Evolutionary conservation across 2,888 invertebrate genomes (phyloP).

Genomic region (Lasioglossum calceatum): DNA sequence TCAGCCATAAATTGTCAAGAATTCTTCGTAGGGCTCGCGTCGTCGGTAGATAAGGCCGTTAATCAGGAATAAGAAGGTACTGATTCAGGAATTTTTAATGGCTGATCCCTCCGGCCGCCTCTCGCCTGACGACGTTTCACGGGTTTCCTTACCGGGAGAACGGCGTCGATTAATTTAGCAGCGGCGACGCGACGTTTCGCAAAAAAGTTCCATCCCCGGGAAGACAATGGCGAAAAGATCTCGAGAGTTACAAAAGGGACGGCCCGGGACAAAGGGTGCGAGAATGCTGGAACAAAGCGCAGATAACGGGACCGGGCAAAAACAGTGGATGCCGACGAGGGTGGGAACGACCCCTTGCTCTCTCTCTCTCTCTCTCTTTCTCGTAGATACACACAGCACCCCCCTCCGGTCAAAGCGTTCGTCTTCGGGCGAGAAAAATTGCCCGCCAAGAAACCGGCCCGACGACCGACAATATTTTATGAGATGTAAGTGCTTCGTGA

Average conservation of each 20-base stretch:
- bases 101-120: slow-evolving; percentile 54
- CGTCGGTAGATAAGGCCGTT: slow-evolving; percentile 69
- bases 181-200: slow-evolving; percentile 66
- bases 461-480: slow-evolving; percentile 38
- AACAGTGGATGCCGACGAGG: slow-evolving; percentile 70
- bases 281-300: slow-evolving; percentile 80
- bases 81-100: slow-evolving; percentile 79
- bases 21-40: slow-evolving; percentile 57
- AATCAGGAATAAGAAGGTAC: slow-evolving; percentile 71
- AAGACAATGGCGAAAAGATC: slow-evolving; percentile 69
- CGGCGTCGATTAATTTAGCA: slow-evolving; percentile 76
- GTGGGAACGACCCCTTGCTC: slow-evolving; percentile 40
- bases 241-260: slow-evolving; percentile 74
- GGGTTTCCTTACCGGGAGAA: slow-evolving; percentile 50
- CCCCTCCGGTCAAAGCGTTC: slow-evolving; percentile 45
- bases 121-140: background rate
- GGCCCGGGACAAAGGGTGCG: slow-evolving; percentile 77
- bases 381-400: background rate
- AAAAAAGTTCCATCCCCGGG: slow-evolving; percentile 55
- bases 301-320: slow-evolving; percentile 80
- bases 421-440: slow-evolving; percentile 66
- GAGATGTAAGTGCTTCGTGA: slow-evolving; percentile 17
- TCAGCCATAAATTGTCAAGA: slow-evolving; percentile 61
- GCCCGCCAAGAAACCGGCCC: slow-evolving; percentile 47
- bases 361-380: background rate